Evolutionary conservation across 2,888 invertebrate genomes (phyloP), one percentile per base, ranked within the genome.

Genomic region (Eupithecia vulgata): DNA sequence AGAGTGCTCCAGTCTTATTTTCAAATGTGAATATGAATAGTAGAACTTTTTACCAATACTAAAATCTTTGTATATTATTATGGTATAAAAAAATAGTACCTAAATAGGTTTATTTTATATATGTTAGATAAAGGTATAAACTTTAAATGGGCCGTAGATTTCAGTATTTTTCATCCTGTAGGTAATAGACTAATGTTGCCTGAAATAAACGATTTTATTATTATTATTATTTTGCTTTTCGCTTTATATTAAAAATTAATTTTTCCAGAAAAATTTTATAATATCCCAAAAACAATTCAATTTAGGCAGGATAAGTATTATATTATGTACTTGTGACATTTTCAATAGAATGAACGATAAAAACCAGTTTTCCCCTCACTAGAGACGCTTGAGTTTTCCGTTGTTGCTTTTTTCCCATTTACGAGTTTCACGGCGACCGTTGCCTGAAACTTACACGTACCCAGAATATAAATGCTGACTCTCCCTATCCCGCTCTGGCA

Each of bases 371-470:
- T 88, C 91, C 88, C 94, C 81, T 88, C 94, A 90, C 93, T 93
- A 93, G 85, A 87, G 90, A 87, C 89, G 89, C 91, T 93, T 91
- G 89, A 92, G 90, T 90, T 92, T 90, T 89, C 88, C 90, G 93
- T 91, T 94, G 94, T 94, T 94, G 93, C 94, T 94, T 94, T 94
- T 94, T 94, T 93, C 92, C 94, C 94, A 94, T 94, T 94, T 94
- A 94, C 94, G 93, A 94, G 94, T 93, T 94, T 93, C 94, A 94
- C 93, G 92, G 93, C 93, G 93, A 94, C 94, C 93, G 93, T 93
- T 93, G 93, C 93, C 94, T 94, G 94, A 94, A 94, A 94, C 94
- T 94, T 94, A 94, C 93, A 94, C 94, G 94, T 92, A 94, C 90
- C 92, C 91, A 90, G 94, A 94, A 94, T 94, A 94, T 92, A 94